Percentiles rank a stretch among this genome's conserved stretches.
Evolutionary conservation across 1,140 invertebrate genomes (phyloP).

Genomic region (Plutomurus gul): DNA sequence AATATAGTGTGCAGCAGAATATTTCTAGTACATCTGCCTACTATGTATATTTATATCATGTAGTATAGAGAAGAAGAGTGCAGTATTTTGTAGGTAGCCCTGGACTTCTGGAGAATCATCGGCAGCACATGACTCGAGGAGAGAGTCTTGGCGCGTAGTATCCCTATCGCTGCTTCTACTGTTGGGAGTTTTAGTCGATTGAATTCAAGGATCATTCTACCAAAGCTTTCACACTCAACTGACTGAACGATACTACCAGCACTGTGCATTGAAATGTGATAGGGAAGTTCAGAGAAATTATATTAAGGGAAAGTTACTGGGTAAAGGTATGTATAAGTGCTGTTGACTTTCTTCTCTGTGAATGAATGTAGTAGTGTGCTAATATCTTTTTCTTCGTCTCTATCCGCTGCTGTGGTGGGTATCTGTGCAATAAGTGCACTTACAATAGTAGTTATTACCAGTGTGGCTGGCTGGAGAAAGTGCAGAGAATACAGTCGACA

Average conservation of each 20-base stretch:
- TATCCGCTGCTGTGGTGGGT: background rate
- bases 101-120: no score
- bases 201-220: no score
- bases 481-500: background rate
- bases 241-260: background rate
- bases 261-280: background rate
- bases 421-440: background rate
- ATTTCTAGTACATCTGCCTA: no score
- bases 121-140: slow-evolving; percentile 3
- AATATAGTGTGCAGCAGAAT: no score
- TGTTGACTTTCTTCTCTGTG: slow-evolving; percentile 1
- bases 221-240: no score
- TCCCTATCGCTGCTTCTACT: background rate
- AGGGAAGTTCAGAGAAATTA: background rate
- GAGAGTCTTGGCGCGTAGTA: background rate
- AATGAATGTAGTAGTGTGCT: background rate
- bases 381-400: no score
- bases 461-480: background rate
- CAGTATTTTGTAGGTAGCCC: no score
- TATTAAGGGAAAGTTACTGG: slow-evolving; percentile 7
- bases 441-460: background rate
- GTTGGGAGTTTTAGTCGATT: background rate
- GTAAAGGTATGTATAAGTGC: slow-evolving; percentile 1
- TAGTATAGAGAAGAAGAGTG: no score
- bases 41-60: no score